phyloP scores from a whole-genome alignment of 1,140 invertebrate genomes.

The Mercenaria mercenaria region DNA sequence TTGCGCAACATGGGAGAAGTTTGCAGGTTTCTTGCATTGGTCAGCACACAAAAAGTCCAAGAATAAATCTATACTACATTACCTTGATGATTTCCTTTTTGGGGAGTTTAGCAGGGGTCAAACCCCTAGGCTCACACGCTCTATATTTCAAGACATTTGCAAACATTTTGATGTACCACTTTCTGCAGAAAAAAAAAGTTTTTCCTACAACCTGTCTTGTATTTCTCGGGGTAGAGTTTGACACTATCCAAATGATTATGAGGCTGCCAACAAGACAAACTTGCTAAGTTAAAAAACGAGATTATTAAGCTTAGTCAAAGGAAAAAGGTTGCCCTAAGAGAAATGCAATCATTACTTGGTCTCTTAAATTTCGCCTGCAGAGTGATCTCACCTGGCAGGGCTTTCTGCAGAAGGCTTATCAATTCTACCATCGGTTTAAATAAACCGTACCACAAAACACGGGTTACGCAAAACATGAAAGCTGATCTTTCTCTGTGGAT shows the following conservation, averaged over 20 bases:
- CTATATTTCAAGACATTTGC: neutral
- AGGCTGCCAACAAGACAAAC: neutral
- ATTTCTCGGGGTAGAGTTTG: neutral
- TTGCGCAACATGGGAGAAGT: too few relatives aligned
- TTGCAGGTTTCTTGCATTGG: constrained; percentile 1
- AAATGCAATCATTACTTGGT: constrained; percentile 50
- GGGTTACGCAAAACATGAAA: neutral
- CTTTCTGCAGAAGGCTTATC: constrained; percentile 56
- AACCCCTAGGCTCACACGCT: neutral
- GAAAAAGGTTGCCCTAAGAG: neutral
- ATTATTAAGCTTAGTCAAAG: neutral
- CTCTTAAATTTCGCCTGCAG: constrained; percentile 47
- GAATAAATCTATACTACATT: neutral
- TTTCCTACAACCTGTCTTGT: neutral
- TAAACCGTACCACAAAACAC: constrained; percentile 32
- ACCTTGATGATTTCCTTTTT: neutral
- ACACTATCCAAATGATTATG: too few relatives aligned
- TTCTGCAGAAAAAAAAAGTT: neutral
- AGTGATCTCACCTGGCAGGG: constrained; percentile 26
- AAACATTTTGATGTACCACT: neutral
- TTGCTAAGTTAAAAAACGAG: neutral
- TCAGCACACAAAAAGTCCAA: too few relatives aligned
- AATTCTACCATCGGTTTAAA: constrained; percentile 26
- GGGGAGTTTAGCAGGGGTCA: neutral
- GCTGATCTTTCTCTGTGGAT: too few relatives aligned